Conservation (phyloP, 2,888 invertebrate species). For the Drosophila silvestris region DNA sequence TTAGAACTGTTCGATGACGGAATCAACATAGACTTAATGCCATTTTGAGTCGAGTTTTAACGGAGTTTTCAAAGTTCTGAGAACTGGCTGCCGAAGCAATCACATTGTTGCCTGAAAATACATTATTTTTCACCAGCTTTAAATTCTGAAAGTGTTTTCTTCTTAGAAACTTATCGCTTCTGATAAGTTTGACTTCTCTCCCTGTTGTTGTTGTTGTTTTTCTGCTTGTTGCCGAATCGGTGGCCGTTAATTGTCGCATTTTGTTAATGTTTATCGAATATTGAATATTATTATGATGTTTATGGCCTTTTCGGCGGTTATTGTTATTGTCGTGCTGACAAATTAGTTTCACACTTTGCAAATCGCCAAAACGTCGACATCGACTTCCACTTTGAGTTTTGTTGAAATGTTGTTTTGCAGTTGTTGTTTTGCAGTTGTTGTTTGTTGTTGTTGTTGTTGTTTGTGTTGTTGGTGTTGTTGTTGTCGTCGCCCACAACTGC, state of each 20-base stretch:
- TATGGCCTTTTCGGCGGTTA: constrained; percentile 74
- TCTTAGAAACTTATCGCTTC: background rate
- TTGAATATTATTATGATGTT: constrained; percentile 78
- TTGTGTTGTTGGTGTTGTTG: background rate
- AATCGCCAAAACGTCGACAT: constrained; percentile 42
- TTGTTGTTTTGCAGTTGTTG: background rate
- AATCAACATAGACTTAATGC: rapidly evolving
- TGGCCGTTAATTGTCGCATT: constrained; percentile 71
- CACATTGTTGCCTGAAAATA: background rate
- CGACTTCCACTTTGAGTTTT: constrained; percentile 6
- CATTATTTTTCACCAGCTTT: background rate
- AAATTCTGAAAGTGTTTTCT: background rate
- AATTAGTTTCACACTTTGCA: constrained; percentile 79
- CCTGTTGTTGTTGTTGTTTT: background rate
- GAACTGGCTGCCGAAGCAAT: rapidly evolving
- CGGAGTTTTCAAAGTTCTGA: background rate
- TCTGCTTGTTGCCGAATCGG: constrained; percentile 44
- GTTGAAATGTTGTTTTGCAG: background rate
- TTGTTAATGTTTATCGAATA: constrained; percentile 77
- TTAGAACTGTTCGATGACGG: background rate
- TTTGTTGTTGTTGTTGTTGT: constrained; percentile 1
- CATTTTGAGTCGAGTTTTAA: background rate
- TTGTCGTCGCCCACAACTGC: constrained; percentile 42
- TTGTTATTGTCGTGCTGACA: constrained; percentile 79
- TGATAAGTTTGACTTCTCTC: background rate